Percentiles rank a stretch among this genome's conserved stretches.
These are phyloP conservation scores for Numenius phaeopus DNA, from an alignment of 2,797 vertebrate species.

Conservation along the genomic window DNA sequence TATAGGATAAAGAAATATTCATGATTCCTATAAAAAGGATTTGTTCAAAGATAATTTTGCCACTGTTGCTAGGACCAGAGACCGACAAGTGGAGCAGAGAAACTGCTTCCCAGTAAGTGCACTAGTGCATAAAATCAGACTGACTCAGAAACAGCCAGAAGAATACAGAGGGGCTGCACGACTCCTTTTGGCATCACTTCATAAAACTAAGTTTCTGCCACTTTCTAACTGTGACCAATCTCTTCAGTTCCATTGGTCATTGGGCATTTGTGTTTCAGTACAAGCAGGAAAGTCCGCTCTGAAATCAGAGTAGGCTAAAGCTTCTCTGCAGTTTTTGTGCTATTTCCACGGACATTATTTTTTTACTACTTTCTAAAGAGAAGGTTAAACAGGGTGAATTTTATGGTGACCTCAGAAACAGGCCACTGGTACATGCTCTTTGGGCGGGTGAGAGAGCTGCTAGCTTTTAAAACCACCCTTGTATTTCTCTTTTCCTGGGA, in stretches of 20 bases:
- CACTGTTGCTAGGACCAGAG: constrained; percentile 45
- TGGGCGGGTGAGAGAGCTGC: background rate
- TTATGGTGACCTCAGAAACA: background rate
- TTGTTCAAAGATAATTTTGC: constrained; percentile 47
- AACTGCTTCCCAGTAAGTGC: background rate
- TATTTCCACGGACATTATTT: background rate
- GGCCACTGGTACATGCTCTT: background rate
- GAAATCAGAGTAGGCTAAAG: background rate
- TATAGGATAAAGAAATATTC: constrained; percentile 46
- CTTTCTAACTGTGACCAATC: background rate
- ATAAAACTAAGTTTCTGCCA: background rate
- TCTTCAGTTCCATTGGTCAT: background rate
- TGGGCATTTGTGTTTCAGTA: background rate
- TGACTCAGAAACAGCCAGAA: background rate
- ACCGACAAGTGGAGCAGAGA: background rate
- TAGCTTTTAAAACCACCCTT: constrained; percentile 1
- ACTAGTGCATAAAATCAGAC: background rate
- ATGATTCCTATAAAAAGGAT: constrained; percentile 47
- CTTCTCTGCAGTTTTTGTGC: background rate
- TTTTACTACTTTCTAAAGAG: background rate
- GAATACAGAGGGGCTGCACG: background rate
- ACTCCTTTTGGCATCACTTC: background rate
- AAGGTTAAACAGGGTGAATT: background rate
- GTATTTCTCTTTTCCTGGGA: constrained; percentile 17
- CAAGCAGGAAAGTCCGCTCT: background rate